Conservation (phyloP, 2,797 vertebrate genomes). For the Stomatorhinus walkeri region DNA sequence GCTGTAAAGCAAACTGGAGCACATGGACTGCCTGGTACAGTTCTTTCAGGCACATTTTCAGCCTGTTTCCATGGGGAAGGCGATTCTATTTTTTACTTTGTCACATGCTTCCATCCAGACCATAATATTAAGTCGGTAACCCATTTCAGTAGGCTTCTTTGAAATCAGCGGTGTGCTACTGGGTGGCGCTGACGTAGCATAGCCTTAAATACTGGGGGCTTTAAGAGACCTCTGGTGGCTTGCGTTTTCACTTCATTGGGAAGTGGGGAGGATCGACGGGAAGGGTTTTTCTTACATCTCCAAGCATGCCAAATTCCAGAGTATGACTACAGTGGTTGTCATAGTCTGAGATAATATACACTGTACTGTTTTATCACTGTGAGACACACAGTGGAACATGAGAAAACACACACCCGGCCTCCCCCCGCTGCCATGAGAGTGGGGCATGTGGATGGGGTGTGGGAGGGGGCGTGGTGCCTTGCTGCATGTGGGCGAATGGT, state of each 20-base stretch:
- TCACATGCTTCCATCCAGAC: slow-evolving; percentile 56
- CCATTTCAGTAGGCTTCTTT: slow-evolving; percentile 49
- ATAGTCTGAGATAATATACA: not conserved
- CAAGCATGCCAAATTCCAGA: not conserved
- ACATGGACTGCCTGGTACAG: slow-evolving; percentile 45
- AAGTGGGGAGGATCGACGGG: not conserved
- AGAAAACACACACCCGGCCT: not conserved
- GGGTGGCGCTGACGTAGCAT: not conserved
- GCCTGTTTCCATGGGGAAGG: slow-evolving; percentile 47
- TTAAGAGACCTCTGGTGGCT: not conserved
- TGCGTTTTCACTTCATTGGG: not conserved
- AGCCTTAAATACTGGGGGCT: not conserved
- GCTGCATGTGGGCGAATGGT: not conserved
- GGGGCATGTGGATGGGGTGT: not conserved
- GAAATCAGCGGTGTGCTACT: slow-evolving; percentile 18
- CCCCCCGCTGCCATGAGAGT: not conserved
- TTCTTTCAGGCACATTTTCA: slow-evolving; percentile 52
- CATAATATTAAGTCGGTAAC: slow-evolving; percentile 51
- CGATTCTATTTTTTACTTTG: slow-evolving; percentile 56
- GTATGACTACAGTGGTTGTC: not conserved
- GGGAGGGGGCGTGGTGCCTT: not conserved
- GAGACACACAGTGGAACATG: not conserved
- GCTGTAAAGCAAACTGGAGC: slow-evolving; percentile 41
- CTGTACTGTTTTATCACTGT: slow-evolving; percentile 1
- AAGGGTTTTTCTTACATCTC: not conserved